Base-by-base conservation (phyloP, 35 echinoderm and acorn worm species). In the Apostichopus californicus region DNA sequence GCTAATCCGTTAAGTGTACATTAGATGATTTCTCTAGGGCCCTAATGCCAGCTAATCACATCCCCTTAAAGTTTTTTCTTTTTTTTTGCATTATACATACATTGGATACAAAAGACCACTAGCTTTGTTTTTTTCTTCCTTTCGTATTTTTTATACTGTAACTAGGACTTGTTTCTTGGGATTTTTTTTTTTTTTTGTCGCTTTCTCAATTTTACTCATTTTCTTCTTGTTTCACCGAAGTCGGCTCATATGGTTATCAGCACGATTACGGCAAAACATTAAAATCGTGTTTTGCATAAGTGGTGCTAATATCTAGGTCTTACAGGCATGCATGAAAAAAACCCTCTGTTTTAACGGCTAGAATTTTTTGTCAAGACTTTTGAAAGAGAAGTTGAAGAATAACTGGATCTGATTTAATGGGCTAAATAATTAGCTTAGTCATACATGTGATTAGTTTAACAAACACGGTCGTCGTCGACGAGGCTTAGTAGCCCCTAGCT, bases 1-100 rank as follows among this genome's bases (percentile, higher is more conserved):
- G 81, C 5, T 85, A 85, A 85, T 85, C 81, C 81, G 54, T 85
- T 85, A 85, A 85, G 55, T 85, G 81, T 58, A 9, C 81, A 85
- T 85, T 85, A 85, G 13, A 17, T 60, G 81, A 85, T 85, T 85
- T 85, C 81, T 85, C 81, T n/a, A 24, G 81, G 81, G 81, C 18
- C 20, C 55, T 85, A 21, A 58, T 85, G 20, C 81, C 55, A 58
- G 21, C 20, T 56, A 85, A 85, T 85, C 20, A 85, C 24, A 56
- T 85, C 20, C 55, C 71, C 58, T 61, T 75, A 18, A 75, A 75
- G 7, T 75, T n/a, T 75, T 7, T 75, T 75, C 6, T 68, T 68
- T 68, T 46, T 46, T 46, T 46, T 46, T 3, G 34, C 34, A 46
- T 46, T 46, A 4, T 46, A 46, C 34, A 46, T 46, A 4, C 34